Evolutionary conservation across 2,797 vertebrate genomes (phyloP).

Genomic region (Ciconia nigra): DNA sequence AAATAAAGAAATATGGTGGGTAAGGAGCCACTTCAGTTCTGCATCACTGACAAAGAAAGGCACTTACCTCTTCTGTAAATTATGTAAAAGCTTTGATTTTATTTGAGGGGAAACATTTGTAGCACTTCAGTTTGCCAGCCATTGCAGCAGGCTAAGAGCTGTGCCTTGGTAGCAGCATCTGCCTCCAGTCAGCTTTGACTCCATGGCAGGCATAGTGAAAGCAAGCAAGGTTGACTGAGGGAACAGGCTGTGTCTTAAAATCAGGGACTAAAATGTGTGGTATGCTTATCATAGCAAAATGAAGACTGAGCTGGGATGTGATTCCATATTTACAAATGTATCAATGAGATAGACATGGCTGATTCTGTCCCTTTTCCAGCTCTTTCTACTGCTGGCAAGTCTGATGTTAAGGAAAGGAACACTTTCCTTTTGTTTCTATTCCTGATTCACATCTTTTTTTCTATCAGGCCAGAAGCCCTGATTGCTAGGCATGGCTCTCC

Average conservation of each 20-base stretch:
- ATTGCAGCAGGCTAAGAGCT: background rate
- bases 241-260: background rate
- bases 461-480: background rate
- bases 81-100: background rate
- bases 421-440: background rate
- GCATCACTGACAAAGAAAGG: background rate
- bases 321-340: fast-evolving
- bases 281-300: fast-evolving
- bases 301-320: background rate
- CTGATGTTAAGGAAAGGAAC: background rate
- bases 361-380: background rate
- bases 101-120: background rate
- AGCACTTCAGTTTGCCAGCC: background rate
- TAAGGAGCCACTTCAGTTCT: background rate
- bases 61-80: background rate
- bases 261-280: background rate
- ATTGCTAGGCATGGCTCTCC: background rate
- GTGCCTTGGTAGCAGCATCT: background rate
- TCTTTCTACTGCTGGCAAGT: background rate
- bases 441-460: background rate
- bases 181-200: background rate
- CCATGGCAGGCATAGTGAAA: background rate
- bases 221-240: too few relatives aligned
- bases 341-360: background rate
- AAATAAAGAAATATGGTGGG: background rate